Evolutionary conservation across 1,140 invertebrate genomes (phyloP).

Genomic region (Trigoniulus corallinus): DNA sequence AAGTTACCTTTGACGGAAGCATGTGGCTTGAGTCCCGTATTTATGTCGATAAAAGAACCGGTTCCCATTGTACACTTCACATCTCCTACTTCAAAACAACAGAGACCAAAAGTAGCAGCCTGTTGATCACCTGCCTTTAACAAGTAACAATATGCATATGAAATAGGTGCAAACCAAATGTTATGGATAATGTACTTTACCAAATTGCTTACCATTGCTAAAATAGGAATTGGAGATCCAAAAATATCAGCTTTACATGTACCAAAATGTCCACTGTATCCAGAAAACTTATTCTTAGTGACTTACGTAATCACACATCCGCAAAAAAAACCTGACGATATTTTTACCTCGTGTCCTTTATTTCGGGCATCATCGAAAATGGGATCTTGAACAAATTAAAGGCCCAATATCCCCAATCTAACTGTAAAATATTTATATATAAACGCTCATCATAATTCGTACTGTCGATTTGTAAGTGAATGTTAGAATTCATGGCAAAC

Average conservation of each 20-base stretch:
- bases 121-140: constrained; percentile 43
- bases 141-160: no score
- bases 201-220: constrained; percentile 41
- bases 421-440: constrained; percentile 17
- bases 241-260: constrained; percentile 42
- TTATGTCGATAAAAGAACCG: constrained; percentile 79
- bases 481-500: constrained; percentile 4
- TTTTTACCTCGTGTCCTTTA: constrained; percentile 47
- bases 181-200: neutral
- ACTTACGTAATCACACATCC: no score
- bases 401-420: constrained; percentile 57
- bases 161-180: no score
- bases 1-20: constrained; percentile 42
- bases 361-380: constrained; percentile 50
- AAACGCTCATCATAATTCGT: neutral
- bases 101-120: constrained; percentile 79
- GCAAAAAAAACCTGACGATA: no score
- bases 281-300: no score
- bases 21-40: constrained; percentile 58
- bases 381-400: constrained; percentile 53
- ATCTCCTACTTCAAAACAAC: constrained; percentile 62
- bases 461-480: neutral
- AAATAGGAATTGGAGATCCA: constrained; percentile 57
- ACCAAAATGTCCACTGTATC: constrained; percentile 52
- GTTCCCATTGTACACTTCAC: constrained; percentile 89